A percentile compares a stretch with the other conserved stretches of the same genome.
Conservation (phyloP, 2,888 invertebrate species). For the Lasiommata megera region DNA sequence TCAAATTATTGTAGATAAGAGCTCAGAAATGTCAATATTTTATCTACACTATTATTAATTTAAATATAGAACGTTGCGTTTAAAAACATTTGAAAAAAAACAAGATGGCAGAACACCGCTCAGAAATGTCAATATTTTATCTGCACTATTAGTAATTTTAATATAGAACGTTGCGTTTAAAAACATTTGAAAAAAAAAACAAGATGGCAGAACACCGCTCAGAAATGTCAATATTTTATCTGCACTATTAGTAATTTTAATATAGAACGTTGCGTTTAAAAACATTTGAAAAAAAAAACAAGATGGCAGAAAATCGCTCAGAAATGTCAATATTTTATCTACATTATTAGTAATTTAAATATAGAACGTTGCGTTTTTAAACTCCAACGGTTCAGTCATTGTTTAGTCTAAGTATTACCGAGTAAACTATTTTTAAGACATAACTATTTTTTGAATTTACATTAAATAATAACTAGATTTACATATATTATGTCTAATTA, state of each 20-base stretch:
- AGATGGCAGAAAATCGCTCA: neutral
- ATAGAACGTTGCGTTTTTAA: constrained; percentile 48
- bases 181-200: no score
- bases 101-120: no score
- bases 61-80: no score
- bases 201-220: neutral
- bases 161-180: no score
- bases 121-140: no score
- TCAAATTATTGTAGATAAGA: no score
- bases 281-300: no score
- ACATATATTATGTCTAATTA: constrained; percentile 33
- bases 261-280: constrained; percentile 48
- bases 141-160: no score
- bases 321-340: constrained; percentile 6
- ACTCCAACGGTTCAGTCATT: constrained; percentile 64
- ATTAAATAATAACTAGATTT: constrained; percentile 30
- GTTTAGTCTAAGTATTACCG: constrained; percentile 52
- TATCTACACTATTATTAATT: no score
- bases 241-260: constrained; percentile 18
- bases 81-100: no score
- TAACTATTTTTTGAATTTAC: constrained; percentile 31
- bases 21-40: no score
- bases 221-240: constrained; percentile 7
- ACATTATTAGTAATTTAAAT: constrained; percentile 18
- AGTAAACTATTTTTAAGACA: constrained; percentile 44